Conservation (phyloP, 2,113 vertebrate genomes). For the human (Homo sapiens) region GRCh38 chr22:38021001-38021500, state of each 20-base stretch:
- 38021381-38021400: background rate
- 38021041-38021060: background rate
- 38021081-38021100: background rate
- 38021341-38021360: background rate
- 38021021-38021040: background rate
- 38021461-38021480: background rate
- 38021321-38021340: background rate
- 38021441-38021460: background rate
- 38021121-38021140: background rate
- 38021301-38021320: background rate
- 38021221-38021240: rapidly evolving
- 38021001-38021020: rapidly evolving
- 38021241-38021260: too few relatives aligned
- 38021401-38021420: background rate
- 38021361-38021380: background rate
- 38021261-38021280: background rate
- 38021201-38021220: background rate
- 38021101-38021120: background rate
- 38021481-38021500: background rate
- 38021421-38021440: background rate
- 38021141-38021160: background rate
- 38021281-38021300: background rate
- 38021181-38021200: background rate
- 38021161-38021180: background rate
- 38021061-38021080: background rate